Evolutionary conservation across 1,140 invertebrate species (phyloP).

Genomic region (Caenorhabditis brenneri): DNA sequence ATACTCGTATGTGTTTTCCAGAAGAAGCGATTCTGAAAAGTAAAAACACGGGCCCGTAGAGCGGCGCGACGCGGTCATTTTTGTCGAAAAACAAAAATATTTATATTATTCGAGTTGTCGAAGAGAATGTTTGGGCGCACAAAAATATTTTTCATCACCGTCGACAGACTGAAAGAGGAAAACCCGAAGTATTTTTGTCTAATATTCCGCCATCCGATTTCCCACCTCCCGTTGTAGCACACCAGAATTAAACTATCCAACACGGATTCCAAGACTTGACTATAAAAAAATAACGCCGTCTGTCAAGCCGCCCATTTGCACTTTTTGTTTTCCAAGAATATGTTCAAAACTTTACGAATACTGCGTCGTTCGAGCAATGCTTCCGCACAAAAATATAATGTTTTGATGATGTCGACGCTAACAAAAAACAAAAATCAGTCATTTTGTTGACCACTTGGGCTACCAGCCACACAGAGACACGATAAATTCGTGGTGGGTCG

Average conservation of each 20-base stretch:
- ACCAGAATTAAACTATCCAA: background rate
- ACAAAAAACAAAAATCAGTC: conserved; percentile 37
- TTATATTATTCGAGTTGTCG: conserved; percentile 36
- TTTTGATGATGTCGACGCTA: conserved; percentile 43
- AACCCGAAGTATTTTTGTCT: conserved; percentile 1
- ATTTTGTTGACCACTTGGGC: conserved; percentile 35
- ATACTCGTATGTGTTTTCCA: conserved; percentile 30
- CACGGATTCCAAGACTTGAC: background rate
- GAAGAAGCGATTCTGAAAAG: conserved; percentile 32
- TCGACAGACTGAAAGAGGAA: conserved; percentile 14
- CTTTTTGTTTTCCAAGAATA: background rate
- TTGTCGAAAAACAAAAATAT: conserved; percentile 41
- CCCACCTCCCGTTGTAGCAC: background rate
- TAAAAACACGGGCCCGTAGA: conserved; percentile 32
- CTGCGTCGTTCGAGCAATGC: conserved; percentile 6
- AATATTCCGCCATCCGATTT: background rate
- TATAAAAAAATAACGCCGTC: background rate
- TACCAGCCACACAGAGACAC: conserved; percentile 30
- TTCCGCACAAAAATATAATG: conserved; percentile 23
- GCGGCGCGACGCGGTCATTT: conserved; percentile 35
- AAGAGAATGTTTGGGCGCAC: conserved; percentile 41
- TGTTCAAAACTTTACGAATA: background rate
- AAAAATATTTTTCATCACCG: conserved; percentile 36
- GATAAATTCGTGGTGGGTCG: conserved; percentile 38
- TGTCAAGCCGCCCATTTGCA: background rate